These are phyloP conservation scores for Pelodytes ibericus DNA, from an alignment of 2,797 vertebrate species.

Conservation along the genomic window DNA sequence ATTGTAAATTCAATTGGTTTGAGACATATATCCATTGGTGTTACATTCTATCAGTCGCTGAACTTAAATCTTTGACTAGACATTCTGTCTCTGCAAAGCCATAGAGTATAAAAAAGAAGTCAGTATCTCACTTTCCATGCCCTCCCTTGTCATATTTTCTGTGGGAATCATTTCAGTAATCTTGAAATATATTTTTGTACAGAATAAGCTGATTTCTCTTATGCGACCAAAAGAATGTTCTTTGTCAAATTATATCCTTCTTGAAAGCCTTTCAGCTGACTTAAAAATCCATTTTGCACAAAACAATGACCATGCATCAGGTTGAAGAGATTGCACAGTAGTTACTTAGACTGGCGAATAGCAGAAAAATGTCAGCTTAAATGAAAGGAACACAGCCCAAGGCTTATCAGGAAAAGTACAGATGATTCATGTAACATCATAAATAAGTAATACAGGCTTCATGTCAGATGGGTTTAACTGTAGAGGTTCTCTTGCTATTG, in stretches of 20 bases:
- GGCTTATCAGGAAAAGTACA: conserved; percentile 75
- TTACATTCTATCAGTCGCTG: neutral
- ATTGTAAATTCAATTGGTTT: too few relatives aligned
- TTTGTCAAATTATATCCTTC: conserved; percentile 71
- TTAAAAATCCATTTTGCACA: conserved; percentile 72
- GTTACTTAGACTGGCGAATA: conserved; percentile 74
- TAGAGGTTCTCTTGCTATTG: conserved; percentile 62
- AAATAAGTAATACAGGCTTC: conserved; percentile 74
- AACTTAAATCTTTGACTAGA: conserved; percentile 9
- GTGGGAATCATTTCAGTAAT: conserved; percentile 66
- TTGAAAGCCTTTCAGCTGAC: conserved; percentile 65
- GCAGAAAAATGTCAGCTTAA: conserved; percentile 75
- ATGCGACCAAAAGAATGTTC: conserved; percentile 65
- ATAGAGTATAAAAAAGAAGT: conserved; percentile 28
- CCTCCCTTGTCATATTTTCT: conserved; percentile 64
- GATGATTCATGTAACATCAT: conserved; percentile 75
- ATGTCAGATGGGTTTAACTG: conserved; percentile 67
- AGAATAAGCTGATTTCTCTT: conserved; percentile 63
- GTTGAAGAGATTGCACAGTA: conserved; percentile 68
- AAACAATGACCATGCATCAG: conserved; percentile 74
- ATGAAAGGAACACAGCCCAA: conserved; percentile 74
- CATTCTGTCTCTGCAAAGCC: conserved; percentile 3
- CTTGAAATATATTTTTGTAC: conserved; percentile 64
- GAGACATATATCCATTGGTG: too few relatives aligned
- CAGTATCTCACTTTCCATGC: conserved; percentile 31